These are phyloP conservation scores for Pomatostomus ruficeps DNA, from an alignment of 2,113 vertebrate species.

Conservation along the genomic window DNA sequence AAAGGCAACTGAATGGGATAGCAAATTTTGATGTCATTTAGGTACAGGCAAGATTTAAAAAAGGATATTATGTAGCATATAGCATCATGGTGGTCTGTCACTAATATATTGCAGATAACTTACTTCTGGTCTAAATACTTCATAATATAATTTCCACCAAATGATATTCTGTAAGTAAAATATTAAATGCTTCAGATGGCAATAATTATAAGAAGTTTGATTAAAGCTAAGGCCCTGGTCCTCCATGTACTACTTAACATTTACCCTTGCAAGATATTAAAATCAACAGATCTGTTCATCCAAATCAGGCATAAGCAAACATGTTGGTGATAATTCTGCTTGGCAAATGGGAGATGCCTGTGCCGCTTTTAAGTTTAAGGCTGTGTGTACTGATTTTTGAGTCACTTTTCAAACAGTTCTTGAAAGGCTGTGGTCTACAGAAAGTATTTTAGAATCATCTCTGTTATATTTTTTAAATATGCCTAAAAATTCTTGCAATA, in stretches of 20 bases:
- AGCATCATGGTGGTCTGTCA: neutral
- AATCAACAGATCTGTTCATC: neutral
- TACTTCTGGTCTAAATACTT: neutral
- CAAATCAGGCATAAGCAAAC: neutral
- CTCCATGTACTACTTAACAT: neutral
- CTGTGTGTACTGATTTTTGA: neutral
- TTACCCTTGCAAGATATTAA: neutral
- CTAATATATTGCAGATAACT: neutral
- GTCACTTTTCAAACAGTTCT: neutral
- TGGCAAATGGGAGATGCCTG: neutral
- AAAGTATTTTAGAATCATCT: neutral
- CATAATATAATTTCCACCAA: neutral
- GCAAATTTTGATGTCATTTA: neutral
- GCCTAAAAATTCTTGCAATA: neutral
- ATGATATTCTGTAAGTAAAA: neutral
- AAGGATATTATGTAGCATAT: neutral
- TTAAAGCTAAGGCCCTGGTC: neutral
- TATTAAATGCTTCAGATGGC: neutral
- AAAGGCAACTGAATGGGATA: neutral
- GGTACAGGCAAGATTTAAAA: neutral
- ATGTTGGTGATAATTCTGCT: neutral
- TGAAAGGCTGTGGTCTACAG: neutral
- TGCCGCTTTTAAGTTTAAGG: neutral
- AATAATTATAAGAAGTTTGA: neutral
- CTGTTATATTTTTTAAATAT: neutral